Conservation (phyloP, 2,113 vertebrate species). For the Carettochelys insculpta region DNA sequence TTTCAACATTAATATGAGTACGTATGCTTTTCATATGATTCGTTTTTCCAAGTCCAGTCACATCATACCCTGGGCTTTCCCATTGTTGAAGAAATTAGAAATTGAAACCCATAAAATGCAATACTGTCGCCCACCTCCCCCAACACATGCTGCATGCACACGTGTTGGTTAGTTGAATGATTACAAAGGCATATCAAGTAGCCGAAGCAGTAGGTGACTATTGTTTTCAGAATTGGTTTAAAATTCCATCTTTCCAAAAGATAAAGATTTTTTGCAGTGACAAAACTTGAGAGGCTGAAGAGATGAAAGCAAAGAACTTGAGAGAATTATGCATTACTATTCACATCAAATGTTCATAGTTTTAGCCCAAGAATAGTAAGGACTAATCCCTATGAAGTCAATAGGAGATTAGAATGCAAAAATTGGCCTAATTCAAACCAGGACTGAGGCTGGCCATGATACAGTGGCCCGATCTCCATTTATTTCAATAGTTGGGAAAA, state of each 20-base stretch:
- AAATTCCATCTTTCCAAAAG: slow-evolving; percentile 10
- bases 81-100: neutral
- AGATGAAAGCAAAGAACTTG: slow-evolving; percentile 1
- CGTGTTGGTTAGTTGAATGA: neutral
- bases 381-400: neutral
- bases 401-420: neutral
- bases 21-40: neutral
- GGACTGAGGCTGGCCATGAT: slow-evolving; percentile 19
- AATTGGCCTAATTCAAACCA: neutral
- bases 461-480: neutral
- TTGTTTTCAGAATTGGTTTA: slow-evolving; percentile 27
- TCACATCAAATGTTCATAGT: neutral
- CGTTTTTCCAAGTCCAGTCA: neutral
- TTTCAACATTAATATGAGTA: neutral
- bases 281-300: neutral
- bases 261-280: slow-evolving; percentile 34
- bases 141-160: neutral
- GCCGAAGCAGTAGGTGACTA: neutral
- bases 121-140: neutral
- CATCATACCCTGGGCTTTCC: neutral
- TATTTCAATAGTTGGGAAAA: neutral
- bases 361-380: neutral
- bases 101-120: neutral
- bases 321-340: neutral
- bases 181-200: slow-evolving; percentile 21